Conservation (phyloP, 2,888 invertebrate genomes). For the Mimumesa dahlbomi region DNA sequence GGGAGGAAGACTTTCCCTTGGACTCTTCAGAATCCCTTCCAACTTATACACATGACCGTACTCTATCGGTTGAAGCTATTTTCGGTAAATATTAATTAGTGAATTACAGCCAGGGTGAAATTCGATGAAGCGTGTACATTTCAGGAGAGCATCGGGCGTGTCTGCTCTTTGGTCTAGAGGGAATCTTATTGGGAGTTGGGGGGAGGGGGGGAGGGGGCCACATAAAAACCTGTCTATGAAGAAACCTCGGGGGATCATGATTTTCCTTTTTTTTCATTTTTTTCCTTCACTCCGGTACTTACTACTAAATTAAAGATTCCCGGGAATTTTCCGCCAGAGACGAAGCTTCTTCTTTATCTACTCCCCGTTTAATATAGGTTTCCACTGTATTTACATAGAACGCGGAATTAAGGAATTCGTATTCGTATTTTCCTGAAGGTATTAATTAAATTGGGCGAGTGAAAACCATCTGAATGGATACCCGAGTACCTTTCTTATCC, state of each 20-base stretch:
- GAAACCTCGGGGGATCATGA: too few species aligned
- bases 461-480: not conserved
- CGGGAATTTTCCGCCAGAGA: not conserved
- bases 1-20: too few species aligned
- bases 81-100: constrained; percentile 33
- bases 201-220: too few species aligned
- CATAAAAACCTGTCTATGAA: too few species aligned
- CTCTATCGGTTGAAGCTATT: too few species aligned
- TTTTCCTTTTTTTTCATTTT: too few species aligned
- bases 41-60: too few species aligned
- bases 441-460: not conserved
- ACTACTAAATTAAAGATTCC: constrained; percentile 8
- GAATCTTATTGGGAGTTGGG: too few species aligned
- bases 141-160: too few species aligned
- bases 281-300: not conserved
- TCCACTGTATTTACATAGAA: constrained; percentile 15
- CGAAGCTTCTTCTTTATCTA: constrained; percentile 9
- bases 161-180: too few species aligned
- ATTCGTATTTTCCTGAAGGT: not conserved
- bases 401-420: not conserved
- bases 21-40: too few species aligned
- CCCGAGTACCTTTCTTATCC: too few species aligned
- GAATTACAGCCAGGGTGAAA: constrained; percentile 23
- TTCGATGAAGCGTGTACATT: not conserved
- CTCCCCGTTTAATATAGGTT: not conserved